Evolutionary conservation across 2,888 invertebrate species (phyloP), one percentile per base, ranked within the genome.

Genomic region (Drosophila tanythrix): DNA sequence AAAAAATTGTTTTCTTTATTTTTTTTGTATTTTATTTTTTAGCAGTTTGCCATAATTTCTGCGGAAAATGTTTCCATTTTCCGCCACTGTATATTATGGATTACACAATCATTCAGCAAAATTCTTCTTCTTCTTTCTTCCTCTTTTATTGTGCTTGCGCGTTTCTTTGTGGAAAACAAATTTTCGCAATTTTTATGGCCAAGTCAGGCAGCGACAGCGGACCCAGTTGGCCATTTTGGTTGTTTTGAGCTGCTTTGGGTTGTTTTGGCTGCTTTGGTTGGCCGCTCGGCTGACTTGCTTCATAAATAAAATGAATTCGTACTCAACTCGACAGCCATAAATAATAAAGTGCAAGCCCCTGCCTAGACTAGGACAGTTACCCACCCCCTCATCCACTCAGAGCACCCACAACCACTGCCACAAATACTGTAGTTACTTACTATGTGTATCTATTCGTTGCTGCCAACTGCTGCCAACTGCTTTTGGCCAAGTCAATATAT

Each of bases 271-370:
- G 70, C 56, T 53, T 72, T 81, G 75, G 69, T 72, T 78, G 75
- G 74, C 67, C 65, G 82, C 77, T 86, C 82, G 83, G 81, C 75
- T 79, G 86, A 71, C 67, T 83, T 81, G 82, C 74, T 81, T 81
- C 87, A 84, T 88, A 87, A 87, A 88, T 87, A 83, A 88, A 87
- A 83, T 84, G 81, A 88, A 87, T 85, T 85, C 80, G 77, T 89
- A 87, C 77, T 85, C 87, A 83, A 79, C 61, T 76, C 85, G 83
- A 88, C 80, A 80, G 86, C 82, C 82, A 88, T 88, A 88, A 88
- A 88, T 88, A 89, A 88, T 88, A 88, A 88, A 88, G 80, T 80
- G 82, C 86, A 83, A 66, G 77, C 76, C 77, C 50, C 64, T 25
- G 62, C 52, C 66, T 29, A 56, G 67, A 55, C 38, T 53, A 50